Percentiles rank a stretch among this genome's conserved stretches.
Conservation (phyloP, 1,140 invertebrate species). For the Leptonema lineaticorne region DNA sequence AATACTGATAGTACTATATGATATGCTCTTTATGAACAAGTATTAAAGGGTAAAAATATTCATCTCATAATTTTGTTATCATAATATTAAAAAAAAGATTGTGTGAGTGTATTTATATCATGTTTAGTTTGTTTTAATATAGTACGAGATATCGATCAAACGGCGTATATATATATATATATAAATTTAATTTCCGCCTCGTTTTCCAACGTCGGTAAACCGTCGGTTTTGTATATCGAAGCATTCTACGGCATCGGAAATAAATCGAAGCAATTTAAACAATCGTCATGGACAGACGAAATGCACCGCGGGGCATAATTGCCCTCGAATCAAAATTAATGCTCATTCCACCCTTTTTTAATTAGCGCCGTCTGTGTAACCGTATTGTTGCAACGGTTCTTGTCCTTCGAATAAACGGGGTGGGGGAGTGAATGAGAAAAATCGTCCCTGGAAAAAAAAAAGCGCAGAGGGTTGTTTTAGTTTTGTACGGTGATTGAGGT, state of each 20-base stretch:
- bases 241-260: not conserved
- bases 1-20: too few species aligned
- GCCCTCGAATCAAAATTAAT: slow-evolving; percentile 21
- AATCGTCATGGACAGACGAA: not conserved
- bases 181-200: not conserved
- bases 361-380: slow-evolving; percentile 10
- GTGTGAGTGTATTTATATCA: too few species aligned
- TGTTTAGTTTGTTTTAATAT: too few species aligned
- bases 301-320: not conserved
- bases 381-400: not conserved
- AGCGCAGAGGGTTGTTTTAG: not conserved
- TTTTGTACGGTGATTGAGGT: slow-evolving; percentile 19
- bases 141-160: too few species aligned
- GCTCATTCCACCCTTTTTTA: slow-evolving; percentile 27
- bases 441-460: slow-evolving; percentile 3
- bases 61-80: too few species aligned
- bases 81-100: too few species aligned
- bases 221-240: too few species aligned
- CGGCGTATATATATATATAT: too few species aligned
- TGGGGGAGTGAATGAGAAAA: not conserved
- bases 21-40: too few species aligned
- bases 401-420: not conserved
- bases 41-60: too few species aligned
- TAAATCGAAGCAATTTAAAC: not conserved
- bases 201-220: too few species aligned